Conservation (phyloP, 2,113 vertebrate genomes). For the Saccopteryx leptura region DNA sequence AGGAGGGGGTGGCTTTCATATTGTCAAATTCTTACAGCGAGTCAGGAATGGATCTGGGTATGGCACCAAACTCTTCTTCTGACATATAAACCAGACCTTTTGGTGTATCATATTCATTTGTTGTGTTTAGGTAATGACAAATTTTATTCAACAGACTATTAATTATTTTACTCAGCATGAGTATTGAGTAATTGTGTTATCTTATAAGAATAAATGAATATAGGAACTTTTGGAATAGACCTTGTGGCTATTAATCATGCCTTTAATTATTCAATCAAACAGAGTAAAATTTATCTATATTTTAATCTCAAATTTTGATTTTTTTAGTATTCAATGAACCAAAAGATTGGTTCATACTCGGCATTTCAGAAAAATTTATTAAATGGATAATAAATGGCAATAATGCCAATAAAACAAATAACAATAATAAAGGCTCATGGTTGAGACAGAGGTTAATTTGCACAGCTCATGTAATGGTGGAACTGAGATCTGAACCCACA, state of each 20-base stretch:
- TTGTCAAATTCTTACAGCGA: neutral
- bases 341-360: neutral
- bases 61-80: neutral
- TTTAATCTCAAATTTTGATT: neutral
- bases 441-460: neutral
- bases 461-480: too few species aligned
- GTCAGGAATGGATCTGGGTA: neutral
- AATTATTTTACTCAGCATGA: constrained; percentile 58
- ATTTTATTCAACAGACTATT: constrained; percentile 20
- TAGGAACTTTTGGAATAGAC: neutral
- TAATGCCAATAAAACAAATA: neutral
- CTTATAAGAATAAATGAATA: neutral
- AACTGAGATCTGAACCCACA: neutral
- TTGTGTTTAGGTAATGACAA: constrained; percentile 36
- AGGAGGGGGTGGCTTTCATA: accelerated
- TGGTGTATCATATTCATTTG: neutral
- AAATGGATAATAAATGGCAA: neutral
- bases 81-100: neutral
- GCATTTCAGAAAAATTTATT: neutral
- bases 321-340: neutral
- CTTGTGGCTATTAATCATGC: neutral
- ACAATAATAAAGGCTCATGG: neutral
- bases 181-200: neutral
- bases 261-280: constrained; percentile 2
- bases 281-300: neutral